phyloP scores from a whole-genome alignment of 2,113 vertebrate species.

The human region GRCh38 chr5:13291501-13292000 shows the following conservation, averaged over 20 bases:
- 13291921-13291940: background rate
- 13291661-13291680: background rate
- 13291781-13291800: background rate
- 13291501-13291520: background rate
- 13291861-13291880: background rate
- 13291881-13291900: background rate
- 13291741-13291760: background rate
- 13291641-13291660: background rate
- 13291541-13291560: background rate
- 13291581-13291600: background rate
- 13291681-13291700: background rate
- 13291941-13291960: background rate
- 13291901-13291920: background rate
- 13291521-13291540: background rate
- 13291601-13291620: background rate
- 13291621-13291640: background rate
- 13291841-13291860: background rate
- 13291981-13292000: background rate
- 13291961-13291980: background rate
- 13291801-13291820: background rate
- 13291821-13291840: background rate
- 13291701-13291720: background rate
- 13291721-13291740: background rate
- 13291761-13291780: background rate
- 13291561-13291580: background rate